Percentiles rank a stretch among this genome's conserved stretches.
Conservation (phyloP, 1,140 invertebrate genomes). For the Cephus cinctus region DNA sequence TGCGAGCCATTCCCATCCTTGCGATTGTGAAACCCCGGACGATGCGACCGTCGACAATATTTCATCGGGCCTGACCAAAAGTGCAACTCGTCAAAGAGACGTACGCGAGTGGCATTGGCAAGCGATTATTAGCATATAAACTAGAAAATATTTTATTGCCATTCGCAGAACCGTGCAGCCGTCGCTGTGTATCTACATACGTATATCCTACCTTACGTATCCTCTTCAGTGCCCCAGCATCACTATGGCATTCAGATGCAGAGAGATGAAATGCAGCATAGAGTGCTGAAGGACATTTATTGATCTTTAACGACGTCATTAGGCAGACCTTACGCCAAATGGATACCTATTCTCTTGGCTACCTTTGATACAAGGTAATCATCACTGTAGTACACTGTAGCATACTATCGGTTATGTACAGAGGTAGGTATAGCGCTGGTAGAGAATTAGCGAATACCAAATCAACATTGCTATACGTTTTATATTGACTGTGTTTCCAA, state of each 20-base stretch:
- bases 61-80: constrained; percentile 5
- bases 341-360: too few relatives aligned
- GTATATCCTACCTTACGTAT: neutral
- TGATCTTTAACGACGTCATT: constrained; percentile 29
- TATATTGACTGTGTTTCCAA: too few relatives aligned
- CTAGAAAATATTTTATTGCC: constrained; percentile 29
- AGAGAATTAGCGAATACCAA: too few relatives aligned
- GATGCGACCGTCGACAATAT: constrained; percentile 1
- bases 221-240: neutral
- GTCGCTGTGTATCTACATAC: neutral
- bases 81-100: constrained; percentile 4
- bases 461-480: too few relatives aligned
- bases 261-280: too few relatives aligned
- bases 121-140: constrained; percentile 30
- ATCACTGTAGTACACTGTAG: too few relatives aligned
- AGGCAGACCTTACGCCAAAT: constrained; percentile 22
- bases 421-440: too few relatives aligned
- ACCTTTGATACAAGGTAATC: too few relatives aligned
- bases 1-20: too few relatives aligned
- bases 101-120: constrained; percentile 5
- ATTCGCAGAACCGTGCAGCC: constrained; percentile 5
- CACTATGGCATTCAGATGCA: constrained; percentile 10
- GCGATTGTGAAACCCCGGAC: neutral
- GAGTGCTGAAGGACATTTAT: too few relatives aligned
- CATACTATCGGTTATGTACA: too few relatives aligned